These are phyloP conservation scores for Periplaneta americana DNA, from an alignment of 1,140 invertebrate genomes.

Conservation along the genomic window DNA sequence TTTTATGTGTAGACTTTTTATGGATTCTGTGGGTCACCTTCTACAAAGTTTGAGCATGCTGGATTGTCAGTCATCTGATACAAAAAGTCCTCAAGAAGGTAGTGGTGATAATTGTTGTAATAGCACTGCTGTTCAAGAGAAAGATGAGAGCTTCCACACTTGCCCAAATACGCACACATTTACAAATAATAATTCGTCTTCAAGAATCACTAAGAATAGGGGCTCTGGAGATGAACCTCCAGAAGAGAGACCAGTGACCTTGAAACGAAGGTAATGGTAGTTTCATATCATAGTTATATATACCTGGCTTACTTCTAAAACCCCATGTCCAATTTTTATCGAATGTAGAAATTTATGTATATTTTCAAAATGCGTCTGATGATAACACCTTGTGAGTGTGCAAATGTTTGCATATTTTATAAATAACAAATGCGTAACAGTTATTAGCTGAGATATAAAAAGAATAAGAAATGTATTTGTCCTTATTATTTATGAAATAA, in stretches of 20 bases:
- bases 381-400: too few species aligned
- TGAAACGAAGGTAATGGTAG: slow-evolving; percentile 50
- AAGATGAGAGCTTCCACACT: background rate
- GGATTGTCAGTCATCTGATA: background rate
- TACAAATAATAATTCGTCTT: background rate
- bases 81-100: background rate
- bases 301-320: too few species aligned
- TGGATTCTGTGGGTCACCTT: slow-evolving; percentile 40
- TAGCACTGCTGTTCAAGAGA: background rate
- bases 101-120: background rate
- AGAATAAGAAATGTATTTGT: too few species aligned
- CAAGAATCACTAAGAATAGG: slow-evolving; percentile 20
- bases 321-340: too few species aligned
- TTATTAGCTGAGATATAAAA: too few species aligned
- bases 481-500: too few species aligned
- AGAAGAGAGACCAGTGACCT: slow-evolving; percentile 42
- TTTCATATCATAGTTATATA: too few species aligned
- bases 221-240: slow-evolving; percentile 40
- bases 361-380: too few species aligned
- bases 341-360: too few species aligned
- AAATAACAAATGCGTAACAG: too few species aligned
- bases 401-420: too few species aligned
- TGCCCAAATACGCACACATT: background rate
- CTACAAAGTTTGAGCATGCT: slow-evolving; percentile 34
- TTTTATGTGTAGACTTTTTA: slow-evolving; percentile 11